Evolutionary conservation across 1,140 invertebrate genomes (phyloP).

Genomic region (Aphis craccivora): DNA sequence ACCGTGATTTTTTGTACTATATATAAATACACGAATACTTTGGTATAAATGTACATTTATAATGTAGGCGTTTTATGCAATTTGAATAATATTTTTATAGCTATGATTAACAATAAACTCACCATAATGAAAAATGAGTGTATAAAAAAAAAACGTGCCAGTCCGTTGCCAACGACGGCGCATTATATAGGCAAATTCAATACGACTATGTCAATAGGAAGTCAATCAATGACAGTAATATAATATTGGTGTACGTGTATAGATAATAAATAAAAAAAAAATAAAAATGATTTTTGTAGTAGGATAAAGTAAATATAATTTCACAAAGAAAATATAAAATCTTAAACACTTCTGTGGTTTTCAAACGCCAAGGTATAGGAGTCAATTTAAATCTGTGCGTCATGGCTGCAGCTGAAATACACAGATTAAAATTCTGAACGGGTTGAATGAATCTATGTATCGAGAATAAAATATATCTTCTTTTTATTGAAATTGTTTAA

Average conservation of each 20-base stretch:
- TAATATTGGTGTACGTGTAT: not conserved
- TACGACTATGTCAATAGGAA: not conserved
- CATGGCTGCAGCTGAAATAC: not conserved
- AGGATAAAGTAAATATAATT: not conserved
- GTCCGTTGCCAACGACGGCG: not conserved
- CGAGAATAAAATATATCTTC: not conserved
- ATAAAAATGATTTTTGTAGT: not conserved
- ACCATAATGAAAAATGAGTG: not conserved
- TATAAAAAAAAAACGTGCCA: not conserved
- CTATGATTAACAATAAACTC: not conserved
- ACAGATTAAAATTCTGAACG: not conserved
- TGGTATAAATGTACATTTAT: not conserved
- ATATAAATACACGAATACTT: not conserved
- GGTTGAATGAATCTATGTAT: not conserved
- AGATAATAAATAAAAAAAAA: not conserved
- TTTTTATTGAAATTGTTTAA: not conserved
- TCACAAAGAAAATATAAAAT: not conserved
- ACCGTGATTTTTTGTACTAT: not conserved
- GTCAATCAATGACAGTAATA: slow-evolving; percentile 22
- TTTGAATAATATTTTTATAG: not conserved
- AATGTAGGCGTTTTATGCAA: not conserved
- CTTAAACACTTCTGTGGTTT: not conserved
- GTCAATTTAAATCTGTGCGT: not conserved
- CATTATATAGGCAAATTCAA: slow-evolving; percentile 25
- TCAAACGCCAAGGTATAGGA: not conserved